Base-by-base conservation (phyloP, 2,113 vertebrate species). In the Helogale parvula region DNA sequence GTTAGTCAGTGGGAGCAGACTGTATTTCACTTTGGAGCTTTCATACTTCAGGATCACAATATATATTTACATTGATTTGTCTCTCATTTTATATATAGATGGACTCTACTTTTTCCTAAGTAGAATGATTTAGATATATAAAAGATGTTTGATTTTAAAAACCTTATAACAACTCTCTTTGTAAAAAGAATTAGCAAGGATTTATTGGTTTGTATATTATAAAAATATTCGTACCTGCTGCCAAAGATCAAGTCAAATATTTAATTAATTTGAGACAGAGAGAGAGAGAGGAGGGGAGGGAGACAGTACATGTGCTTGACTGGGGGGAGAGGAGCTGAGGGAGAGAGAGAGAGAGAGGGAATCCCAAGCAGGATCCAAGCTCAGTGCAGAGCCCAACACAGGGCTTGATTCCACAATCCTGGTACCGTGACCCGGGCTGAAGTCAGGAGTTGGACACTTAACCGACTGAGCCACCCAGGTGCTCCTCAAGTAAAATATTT, bases 131-230 rank as follows among this genome's bases (percentile, higher is more conserved):
- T 45, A 96, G 60, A 77, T 65, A 72, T 57, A 33, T 90, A 76
- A 81, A 65, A 88, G 27, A 77, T 79, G 7, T 71, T 90, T 83
- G 45, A 74, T 83, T 94, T 88, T 41, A 23, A 93, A 93, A 88
- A 60, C 68, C 27, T 94, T 45, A 60, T 45, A 47, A 45, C 16
- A 96, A 29, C 33, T 88, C 29, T 88, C 38, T 93, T 79, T 83
- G 52, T 90, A 71, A 79, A 92, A 80, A 93, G 11, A 88, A 31
- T 96, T 88, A 96, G 45, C 68, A 87, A 96, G 23, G 27, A 83
- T 72, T 92, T 92, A 31, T 92, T 96, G 60, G 52, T n/a, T 93
- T 74, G 68, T 87, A 12, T 93, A 47, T 27, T 85, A 60, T 41
- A 76, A 97, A 89, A 95, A 79, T 89, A 81, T 25, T 60, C 5